phyloP scores from a whole-genome alignment of 2,113 vertebrate genomes.

The Coryphaenoides rupestris region DNA sequence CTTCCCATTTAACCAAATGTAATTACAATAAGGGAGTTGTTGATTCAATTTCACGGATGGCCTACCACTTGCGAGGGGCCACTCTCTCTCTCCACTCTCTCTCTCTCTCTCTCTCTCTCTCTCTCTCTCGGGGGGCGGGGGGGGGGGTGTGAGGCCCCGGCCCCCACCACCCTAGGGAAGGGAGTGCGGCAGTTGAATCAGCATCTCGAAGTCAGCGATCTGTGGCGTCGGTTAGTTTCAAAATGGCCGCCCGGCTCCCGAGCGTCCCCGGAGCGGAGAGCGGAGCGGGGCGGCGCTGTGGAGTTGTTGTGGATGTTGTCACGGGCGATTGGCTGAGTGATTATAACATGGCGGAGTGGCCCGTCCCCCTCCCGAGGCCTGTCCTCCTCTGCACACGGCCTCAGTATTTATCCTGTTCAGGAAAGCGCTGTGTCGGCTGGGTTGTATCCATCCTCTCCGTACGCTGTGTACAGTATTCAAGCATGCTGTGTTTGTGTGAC shows the following conservation, averaged over 20 bases:
- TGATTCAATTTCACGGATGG: conserved; percentile 76
- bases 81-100: conserved; percentile 18
- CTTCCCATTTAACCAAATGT: conserved; percentile 68
- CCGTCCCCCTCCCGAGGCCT: conserved; percentile 31
- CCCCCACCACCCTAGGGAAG: too few relatives aligned
- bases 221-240: conserved; percentile 47
- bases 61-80: conserved; percentile 44
- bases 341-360: conserved; percentile 50
- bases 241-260: conserved; percentile 42
- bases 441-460: too few relatives aligned
- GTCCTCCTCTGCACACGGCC: conserved; percentile 30
- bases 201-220: conserved; percentile 42
- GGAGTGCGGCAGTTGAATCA: conserved; percentile 21
- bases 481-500: too few relatives aligned
- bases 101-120: too few relatives aligned
- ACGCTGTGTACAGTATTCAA: too few relatives aligned
- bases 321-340: conserved; percentile 65
- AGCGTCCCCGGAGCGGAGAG: conserved; percentile 53
- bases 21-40: conserved; percentile 70
- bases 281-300: too few relatives aligned
- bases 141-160: too few relatives aligned
- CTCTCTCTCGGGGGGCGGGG: conserved; percentile 26
- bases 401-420: conserved; percentile 45
- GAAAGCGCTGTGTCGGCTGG: too few relatives aligned
- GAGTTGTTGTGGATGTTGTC: conserved; percentile 57